Conservation (phyloP, 64 coral and sea anemone genomes). For the Montipora cactus region DNA sequence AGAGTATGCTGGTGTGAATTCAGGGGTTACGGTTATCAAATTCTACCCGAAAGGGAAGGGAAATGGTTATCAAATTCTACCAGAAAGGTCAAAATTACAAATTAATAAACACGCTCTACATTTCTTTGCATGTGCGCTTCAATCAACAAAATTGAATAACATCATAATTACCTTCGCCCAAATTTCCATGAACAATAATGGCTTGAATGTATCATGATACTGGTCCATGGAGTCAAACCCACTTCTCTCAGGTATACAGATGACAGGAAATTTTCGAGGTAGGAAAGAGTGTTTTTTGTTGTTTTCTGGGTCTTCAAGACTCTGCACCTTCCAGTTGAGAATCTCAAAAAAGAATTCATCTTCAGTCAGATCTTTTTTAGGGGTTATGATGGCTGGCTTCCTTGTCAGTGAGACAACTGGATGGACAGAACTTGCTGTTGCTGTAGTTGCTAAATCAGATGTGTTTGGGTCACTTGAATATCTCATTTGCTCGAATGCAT, state of each 20-base stretch:
- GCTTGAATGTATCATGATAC: conserved; percentile 44
- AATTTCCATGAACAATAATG: conserved; percentile 46
- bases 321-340: conserved; percentile 18
- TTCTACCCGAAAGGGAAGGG: too few relatives aligned
- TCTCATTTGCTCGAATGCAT: background rate
- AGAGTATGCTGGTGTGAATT: too few relatives aligned
- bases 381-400: conserved; percentile 3
- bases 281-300: background rate
- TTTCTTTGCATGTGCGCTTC: too few relatives aligned
- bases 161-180: conserved; percentile 45
- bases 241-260: conserved; percentile 11
- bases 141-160: background rate
- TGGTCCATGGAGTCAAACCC: conserved; percentile 39
- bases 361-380: background rate
- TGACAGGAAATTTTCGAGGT: background rate
- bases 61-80: background rate
- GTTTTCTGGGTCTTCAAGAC: background rate
- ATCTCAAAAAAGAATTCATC: conserved; percentile 27
- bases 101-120: too few relatives aligned
- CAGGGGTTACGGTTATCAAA: too few relatives aligned
- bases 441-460: background rate
- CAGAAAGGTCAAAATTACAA: too few relatives aligned
- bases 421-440: background rate
- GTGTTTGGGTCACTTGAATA: background rate
- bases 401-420: background rate